A percentile compares a stretch with the other conserved stretches of the same genome.
Evolutionary conservation across 2,797 vertebrate species (phyloP).

Genomic region (Lagodon rhomboides): DNA sequence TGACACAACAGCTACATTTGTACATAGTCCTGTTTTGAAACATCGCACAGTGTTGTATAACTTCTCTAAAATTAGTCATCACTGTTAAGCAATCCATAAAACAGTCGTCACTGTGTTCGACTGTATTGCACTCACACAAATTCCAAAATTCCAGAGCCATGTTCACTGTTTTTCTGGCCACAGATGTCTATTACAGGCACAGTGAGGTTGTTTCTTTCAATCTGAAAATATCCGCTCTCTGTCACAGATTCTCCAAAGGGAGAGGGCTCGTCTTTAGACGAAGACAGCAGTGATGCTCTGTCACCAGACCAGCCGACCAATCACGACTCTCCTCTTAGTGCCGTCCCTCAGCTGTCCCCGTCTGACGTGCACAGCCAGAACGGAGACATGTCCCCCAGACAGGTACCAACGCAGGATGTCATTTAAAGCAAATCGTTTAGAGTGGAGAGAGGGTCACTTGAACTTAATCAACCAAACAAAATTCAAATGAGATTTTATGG

Average conservation of each 20-base stretch:
- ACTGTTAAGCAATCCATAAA: slow-evolving; percentile 27
- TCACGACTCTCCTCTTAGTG: slow-evolving; percentile 93
- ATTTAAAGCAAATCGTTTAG: not conserved
- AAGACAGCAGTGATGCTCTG: slow-evolving; percentile 97
- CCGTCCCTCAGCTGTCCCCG: slow-evolving; percentile 88
- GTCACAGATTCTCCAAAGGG: slow-evolving; percentile 87
- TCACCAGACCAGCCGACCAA: slow-evolving; percentile 95
- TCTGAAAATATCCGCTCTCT: not conserved
- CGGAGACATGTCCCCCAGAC: slow-evolving; percentile 79
- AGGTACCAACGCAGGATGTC: slow-evolving; percentile 64
- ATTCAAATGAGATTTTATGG: not conserved
- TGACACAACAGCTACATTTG: slow-evolving; percentile 45
- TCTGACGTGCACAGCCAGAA: slow-evolving; percentile 80
- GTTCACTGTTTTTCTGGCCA: not conserved
- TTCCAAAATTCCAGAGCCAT: not conserved
- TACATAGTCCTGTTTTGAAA: slow-evolving; percentile 64
- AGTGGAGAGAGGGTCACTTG: not conserved
- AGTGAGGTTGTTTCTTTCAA: not conserved
- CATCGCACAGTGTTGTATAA: slow-evolving; percentile 44
- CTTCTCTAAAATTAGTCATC: slow-evolving; percentile 49
- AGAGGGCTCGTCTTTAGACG: slow-evolving; percentile 95
- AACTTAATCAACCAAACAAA: not conserved
- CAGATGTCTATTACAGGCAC: not conserved
- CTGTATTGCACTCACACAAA: not conserved
- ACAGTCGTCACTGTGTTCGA: not conserved